A percentile compares a stretch with the other conserved stretches of the same genome.
Evolutionary conservation across 2,113 vertebrate species (phyloP).

Genomic region (Trogon melanurus): DNA sequence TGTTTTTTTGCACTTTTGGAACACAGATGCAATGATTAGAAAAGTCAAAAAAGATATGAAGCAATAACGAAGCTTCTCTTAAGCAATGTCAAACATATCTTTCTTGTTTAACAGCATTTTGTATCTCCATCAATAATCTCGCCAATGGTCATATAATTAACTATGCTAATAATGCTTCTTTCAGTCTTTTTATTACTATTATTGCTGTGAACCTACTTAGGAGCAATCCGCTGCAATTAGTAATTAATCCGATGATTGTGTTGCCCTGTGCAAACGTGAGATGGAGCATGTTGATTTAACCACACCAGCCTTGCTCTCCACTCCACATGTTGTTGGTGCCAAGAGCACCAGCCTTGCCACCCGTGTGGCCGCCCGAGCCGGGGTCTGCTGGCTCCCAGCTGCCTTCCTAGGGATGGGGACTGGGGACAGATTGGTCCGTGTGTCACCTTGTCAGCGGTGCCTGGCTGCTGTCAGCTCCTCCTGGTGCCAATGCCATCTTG

Average conservation of each 20-base stretch:
- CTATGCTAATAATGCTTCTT: conserved; percentile 54
- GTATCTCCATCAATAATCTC: conserved; percentile 41
- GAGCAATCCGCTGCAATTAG: conserved; percentile 53
- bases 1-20: conserved; percentile 48
- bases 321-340: neutral
- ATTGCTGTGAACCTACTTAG: conserved; percentile 46
- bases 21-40: conserved; percentile 59
- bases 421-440: accelerated
- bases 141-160: conserved; percentile 56
- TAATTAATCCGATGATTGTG: conserved; percentile 57
- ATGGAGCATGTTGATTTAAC: conserved; percentile 52
- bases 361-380: accelerated
- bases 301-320: neutral
- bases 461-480: neutral
- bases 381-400: neutral
- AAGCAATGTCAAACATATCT: conserved; percentile 45
- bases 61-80: conserved; percentile 27
- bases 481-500: accelerated
- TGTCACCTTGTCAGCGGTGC: neutral
- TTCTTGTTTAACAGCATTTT: conserved; percentile 70
- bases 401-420: neutral
- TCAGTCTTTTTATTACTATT: conserved; percentile 56
- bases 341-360: neutral
- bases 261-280: conserved; percentile 54
- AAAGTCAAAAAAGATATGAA: conserved; percentile 48